A percentile compares a stretch with the other conserved stretches of the same genome.
phyloP scores from a whole-genome alignment of 2,888 invertebrate genomes.

The Vanessa cardui region DNA sequence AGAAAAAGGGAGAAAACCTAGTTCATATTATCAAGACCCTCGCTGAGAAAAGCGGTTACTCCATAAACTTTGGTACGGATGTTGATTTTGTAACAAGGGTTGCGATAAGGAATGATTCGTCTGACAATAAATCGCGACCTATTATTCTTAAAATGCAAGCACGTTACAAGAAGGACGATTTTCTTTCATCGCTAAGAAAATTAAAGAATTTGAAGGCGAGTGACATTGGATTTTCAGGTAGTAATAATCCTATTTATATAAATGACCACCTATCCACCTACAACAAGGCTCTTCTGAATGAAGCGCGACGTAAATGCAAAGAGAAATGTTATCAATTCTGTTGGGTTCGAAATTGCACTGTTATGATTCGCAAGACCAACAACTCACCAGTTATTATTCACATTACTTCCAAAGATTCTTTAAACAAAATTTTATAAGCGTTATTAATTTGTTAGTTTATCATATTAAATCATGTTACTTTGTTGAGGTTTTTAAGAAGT shows the following conservation, averaged over 20 bases:
- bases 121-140: not conserved
- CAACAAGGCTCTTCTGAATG: not conserved
- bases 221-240: not conserved
- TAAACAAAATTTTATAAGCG: conserved; percentile 1
- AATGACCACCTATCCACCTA: conserved; percentile 8
- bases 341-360: not conserved
- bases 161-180: not conserved
- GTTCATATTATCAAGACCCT: not conserved
- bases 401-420: conserved; percentile 2
- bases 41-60: not conserved
- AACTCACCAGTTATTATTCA: conserved; percentile 1
- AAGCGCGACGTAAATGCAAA: not conserved
- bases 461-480: not conserved
- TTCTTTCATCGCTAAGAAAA: conserved; percentile 9
- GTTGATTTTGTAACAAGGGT: conserved; percentile 4
- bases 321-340: not conserved
- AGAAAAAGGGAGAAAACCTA: not conserved
- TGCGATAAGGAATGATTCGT: conserved; percentile 2
- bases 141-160: conserved; percentile 8
- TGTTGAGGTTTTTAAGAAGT: not conserved
- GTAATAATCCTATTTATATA: not conserved
- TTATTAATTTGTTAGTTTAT: not conserved
- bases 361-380: not conserved
- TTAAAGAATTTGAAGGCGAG: not conserved
- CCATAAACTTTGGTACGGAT: not conserved